These are phyloP conservation scores for Bombus confusus DNA, from an alignment of 1,140 invertebrate species.

Conservation along the genomic window DNA sequence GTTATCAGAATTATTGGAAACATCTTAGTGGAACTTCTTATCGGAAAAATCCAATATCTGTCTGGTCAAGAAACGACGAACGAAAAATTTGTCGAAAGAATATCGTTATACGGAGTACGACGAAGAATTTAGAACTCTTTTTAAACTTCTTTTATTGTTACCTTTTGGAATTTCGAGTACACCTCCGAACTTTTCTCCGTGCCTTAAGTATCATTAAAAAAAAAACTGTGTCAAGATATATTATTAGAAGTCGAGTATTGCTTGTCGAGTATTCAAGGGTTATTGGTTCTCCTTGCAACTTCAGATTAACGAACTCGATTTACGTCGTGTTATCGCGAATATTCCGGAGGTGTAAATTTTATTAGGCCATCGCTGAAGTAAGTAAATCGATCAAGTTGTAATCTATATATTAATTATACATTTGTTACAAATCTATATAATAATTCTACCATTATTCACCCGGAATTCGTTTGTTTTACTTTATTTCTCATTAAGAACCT, in stretches of 20 bases:
- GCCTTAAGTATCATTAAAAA: neutral
- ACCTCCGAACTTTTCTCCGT: neutral
- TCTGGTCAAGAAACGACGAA: neutral
- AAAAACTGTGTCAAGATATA: neutral
- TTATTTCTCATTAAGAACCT: too few relatives aligned
- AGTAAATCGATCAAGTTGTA: too few relatives aligned
- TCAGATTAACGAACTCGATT: neutral
- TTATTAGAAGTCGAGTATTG: constrained; percentile 5
- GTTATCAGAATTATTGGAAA: too few relatives aligned
- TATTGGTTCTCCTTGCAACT: neutral
- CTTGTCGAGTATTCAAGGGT: neutral
- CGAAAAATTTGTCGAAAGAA: neutral
- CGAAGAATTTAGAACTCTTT: neutral
- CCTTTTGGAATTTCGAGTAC: neutral
- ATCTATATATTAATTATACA: too few relatives aligned
- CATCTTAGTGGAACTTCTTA: too few relatives aligned
- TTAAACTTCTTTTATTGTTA: neutral
- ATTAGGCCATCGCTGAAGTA: too few relatives aligned
- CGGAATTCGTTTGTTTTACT: too few relatives aligned
- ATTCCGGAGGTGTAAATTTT: neutral
- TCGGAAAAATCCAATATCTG: too few relatives aligned
- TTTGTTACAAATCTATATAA: too few relatives aligned
- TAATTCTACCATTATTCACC: too few relatives aligned
- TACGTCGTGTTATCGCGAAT: neutral
- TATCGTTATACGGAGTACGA: too few relatives aligned